Evolutionary conservation across 2,797 vertebrate genomes (phyloP).

Genomic region (Anniella stebbinsi): DNA sequence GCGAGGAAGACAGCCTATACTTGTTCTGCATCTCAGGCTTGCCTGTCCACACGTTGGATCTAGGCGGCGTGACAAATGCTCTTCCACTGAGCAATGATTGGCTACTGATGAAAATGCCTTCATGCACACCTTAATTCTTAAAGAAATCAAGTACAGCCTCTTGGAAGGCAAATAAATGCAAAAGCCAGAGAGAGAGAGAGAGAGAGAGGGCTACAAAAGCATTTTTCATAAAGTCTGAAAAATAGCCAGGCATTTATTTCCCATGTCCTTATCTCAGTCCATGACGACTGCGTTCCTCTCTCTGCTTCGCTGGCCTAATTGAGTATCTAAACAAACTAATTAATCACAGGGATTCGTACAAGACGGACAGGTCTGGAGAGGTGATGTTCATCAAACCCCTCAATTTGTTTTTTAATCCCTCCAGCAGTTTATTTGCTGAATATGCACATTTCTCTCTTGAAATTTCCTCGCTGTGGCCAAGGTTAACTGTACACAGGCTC

Average conservation of each 20-base stretch:
- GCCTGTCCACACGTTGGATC: slow-evolving; percentile 44
- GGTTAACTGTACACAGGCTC: slow-evolving; percentile 97
- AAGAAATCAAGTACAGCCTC: slow-evolving; percentile 64
- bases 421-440: slow-evolving; percentile 92
- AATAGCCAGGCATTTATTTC: slow-evolving; percentile 75
- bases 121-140: slow-evolving; percentile 56
- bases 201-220: slow-evolving; percentile 56
- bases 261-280: slow-evolving; percentile 81
- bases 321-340: slow-evolving; percentile 99
- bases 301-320: slow-evolving; percentile 93
- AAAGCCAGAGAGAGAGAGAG: not conserved
- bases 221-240: slow-evolving; percentile 71
- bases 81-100: slow-evolving; percentile 52
- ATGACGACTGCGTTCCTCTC: slow-evolving; percentile 74
- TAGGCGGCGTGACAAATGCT: slow-evolving; percentile 57
- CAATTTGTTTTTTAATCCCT: slow-evolving; percentile 93
- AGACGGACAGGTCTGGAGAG: slow-evolving; percentile 96
- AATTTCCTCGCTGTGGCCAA: slow-evolving; percentile 91
- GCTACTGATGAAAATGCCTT: slow-evolving; percentile 66
- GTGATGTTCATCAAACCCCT: slow-evolving; percentile 94
- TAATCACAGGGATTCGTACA: slow-evolving; percentile 90
- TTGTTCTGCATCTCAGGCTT: slow-evolving; percentile 16
- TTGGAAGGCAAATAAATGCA: slow-evolving; percentile 65
- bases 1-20: not conserved
- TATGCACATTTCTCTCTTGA: slow-evolving; percentile 88